These are phyloP conservation scores for Pluvialis apricaria DNA, from an alignment of 2,113 vertebrate genomes.

Conservation along the genomic window DNA sequence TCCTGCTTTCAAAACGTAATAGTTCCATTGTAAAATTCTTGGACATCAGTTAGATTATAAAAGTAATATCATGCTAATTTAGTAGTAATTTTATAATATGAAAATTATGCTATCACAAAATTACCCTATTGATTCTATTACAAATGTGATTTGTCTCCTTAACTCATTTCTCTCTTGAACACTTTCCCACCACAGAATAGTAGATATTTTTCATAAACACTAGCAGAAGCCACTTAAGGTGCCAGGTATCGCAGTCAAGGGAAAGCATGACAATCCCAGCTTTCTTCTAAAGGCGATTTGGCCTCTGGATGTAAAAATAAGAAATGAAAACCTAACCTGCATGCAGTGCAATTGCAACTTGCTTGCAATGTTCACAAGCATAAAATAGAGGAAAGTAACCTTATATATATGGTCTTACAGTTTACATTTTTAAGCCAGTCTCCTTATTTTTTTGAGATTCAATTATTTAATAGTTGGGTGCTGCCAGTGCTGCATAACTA, in stretches of 20 bases:
- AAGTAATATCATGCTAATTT: neutral
- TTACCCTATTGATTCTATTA: neutral
- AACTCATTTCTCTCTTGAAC: neutral
- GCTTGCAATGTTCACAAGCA: neutral
- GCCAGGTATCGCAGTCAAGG: neutral
- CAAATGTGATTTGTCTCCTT: neutral
- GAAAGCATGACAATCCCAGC: neutral
- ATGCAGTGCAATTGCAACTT: neutral
- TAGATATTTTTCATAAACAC: neutral
- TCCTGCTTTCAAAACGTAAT: neutral
- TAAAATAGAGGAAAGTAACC: neutral
- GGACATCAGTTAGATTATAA: neutral
- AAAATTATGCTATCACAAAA: neutral
- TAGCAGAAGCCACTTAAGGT: neutral
- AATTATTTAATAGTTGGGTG: neutral
- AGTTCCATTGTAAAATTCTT: neutral
- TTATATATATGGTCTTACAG: rapidly evolving
- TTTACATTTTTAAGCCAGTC: neutral
- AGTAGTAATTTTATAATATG: neutral
- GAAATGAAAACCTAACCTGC: neutral
- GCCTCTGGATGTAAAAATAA: neutral
- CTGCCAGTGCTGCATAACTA: neutral
- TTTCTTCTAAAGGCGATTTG: neutral
- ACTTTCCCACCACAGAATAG: neutral
- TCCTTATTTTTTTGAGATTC: neutral